Evolutionary conservation across 1,140 invertebrate genomes (phyloP), one percentile per base, ranked within the genome.

Genomic region (Camponotus pennsylvanicus): DNA sequence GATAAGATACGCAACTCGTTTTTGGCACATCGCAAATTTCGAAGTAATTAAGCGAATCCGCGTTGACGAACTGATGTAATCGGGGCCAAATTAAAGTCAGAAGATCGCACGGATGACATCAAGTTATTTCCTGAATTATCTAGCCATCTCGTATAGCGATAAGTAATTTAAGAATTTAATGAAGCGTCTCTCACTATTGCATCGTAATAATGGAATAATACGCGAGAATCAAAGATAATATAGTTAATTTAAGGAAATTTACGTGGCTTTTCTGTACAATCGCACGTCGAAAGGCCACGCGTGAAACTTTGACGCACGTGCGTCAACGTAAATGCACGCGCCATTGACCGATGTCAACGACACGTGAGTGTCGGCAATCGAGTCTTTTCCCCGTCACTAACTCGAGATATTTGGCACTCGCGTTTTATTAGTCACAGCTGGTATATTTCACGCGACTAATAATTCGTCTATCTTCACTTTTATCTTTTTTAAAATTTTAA

Each of bases 21-120:
- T 40, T 42, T 90, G 89, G 89, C 89, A 85, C 57, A 3, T 5
- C 2, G 2, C 75, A 37, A 45, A 79, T 87, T 76, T 42, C 71
- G 9, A 27, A 69, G 75, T 85, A 90, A 90, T 90, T 90, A 90
- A 75, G 86, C 70, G 70, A 85, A 85, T 55, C 70, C 49, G 64
- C 77, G 88, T 90, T 82, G 40, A 71, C 9, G 32, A 27, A 66
- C 9, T 90, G 79, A 87, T 45, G 18, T 79, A 89, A 90, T 55
- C 49, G 37, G 9, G n/a, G 37, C 52, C 59, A 21, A 88, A 80
- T 77, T 71, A 42, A 49, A 69, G 61, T 89, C 69, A 55, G 87
- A 76, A 89, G 80, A 57, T 63, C 40, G 32, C 45, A 37, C 45
- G 52, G 55, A 78, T 75, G 80, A 86, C 75, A 86, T n/a, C 49